Evolutionary conservation across 2,888 invertebrate species (phyloP), one percentile per base, ranked within the genome.

Genomic region (Caenorhabditis imperialis): DNA sequence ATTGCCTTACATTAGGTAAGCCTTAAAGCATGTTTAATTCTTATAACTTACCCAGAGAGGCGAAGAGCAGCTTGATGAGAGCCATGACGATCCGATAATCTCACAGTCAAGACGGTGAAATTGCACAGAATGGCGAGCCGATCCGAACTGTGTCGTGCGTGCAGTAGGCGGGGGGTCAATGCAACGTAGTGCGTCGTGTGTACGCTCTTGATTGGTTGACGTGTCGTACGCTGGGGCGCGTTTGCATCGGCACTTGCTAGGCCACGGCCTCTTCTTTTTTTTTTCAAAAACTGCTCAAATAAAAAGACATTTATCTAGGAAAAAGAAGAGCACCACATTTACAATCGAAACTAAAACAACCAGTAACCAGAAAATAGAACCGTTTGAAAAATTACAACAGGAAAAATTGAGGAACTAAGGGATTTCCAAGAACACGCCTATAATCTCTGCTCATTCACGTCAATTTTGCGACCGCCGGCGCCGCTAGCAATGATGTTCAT

Each of bases 401-500:
- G n/a, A n/a, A n/a, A n/a, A n/a, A n/a, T n/a, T n/a, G n/a, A n/a
- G n/a, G n/a, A n/a, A n/a, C n/a, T n/a, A n/a, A n/a, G n/a, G n/a
- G n/a, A n/a, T n/a, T 18, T 42, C 42, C 8, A 35, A 22, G 10
- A 42, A 42, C 45, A 40, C n/a, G n/a, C 54, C 60, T 63, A 72
- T 40, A 53, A 63, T 53, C 38, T 63, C 12, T 63, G 58, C 33
- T 57, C 63, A 2, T 69, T 76, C 7, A 65, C 79, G 8, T 67
- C 58, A 27, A 82, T 82, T 27, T 75, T 51, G 35, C 77, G 54
- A 16, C 82, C 82, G 10, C 82, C 82, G 25, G 69, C 33, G 25
- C 70, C 58, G 30, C 65, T 77, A 0, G 80, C 80, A n/a, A 80
- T 75, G 14, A 83, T 79, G 58, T 83, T 83, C 65, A 40, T 77